Evolutionary conservation across 2,113 vertebrate genomes (phyloP).

Genomic region (Ailuropoda melanoleuca): DNA sequence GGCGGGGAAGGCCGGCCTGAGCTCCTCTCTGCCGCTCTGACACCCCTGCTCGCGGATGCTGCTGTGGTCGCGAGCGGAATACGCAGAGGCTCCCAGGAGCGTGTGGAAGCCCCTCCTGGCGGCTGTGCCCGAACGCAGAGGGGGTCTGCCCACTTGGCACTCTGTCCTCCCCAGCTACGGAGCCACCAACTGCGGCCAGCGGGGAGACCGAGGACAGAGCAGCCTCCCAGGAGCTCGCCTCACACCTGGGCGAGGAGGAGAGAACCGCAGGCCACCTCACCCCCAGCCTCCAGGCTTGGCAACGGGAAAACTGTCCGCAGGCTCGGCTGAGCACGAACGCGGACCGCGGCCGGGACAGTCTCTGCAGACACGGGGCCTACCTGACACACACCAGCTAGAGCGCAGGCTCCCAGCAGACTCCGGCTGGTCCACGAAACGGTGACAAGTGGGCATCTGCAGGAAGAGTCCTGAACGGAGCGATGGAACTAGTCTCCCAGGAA

Average conservation of each 20-base stretch:
- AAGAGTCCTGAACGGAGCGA: not conserved
- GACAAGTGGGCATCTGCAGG: not conserved
- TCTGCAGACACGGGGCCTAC: not conserved
- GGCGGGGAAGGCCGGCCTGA: too few relatives aligned
- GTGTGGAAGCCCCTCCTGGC: not conserved
- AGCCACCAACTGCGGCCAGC: not conserved
- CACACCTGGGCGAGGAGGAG: accelerated
- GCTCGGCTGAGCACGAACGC: accelerated
- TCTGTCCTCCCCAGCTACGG: not conserved
- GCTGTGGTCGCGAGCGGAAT: not conserved
- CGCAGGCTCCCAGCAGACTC: not conserved
- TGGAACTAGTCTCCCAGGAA: not conserved
- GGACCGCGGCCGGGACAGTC: accelerated
- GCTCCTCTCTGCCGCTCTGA: not conserved
- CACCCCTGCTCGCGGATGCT: not conserved
- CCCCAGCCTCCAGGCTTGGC: not conserved
- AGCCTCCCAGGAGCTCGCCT: too few relatives aligned
- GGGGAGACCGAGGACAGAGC: not conserved
- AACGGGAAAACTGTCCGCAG: accelerated
- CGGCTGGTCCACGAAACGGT: accelerated
- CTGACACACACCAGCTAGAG: not conserved
- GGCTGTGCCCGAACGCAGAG: not conserved
- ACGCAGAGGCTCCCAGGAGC: not conserved
- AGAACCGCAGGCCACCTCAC: accelerated
- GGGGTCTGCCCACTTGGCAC: not conserved